Percentiles rank a stretch among this genome's conserved stretches.
These are phyloP conservation scores for Jaculus jaculus DNA, from an alignment of 2,113 vertebrate genomes.

Conservation along the genomic window DNA sequence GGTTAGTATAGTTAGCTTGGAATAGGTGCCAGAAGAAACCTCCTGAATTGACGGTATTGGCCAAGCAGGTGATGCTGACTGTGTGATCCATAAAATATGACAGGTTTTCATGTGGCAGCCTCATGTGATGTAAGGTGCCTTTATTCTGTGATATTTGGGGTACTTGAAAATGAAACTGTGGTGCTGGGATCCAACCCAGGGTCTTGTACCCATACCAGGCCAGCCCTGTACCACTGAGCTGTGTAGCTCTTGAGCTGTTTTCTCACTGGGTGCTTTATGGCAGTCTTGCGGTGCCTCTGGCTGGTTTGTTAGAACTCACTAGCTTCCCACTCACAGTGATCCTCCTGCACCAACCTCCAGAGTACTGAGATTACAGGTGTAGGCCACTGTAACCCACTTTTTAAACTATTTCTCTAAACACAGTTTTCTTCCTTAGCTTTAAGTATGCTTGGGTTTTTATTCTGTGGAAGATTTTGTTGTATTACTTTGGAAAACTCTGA, in stretches of 20 bases:
- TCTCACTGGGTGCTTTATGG: neutral
- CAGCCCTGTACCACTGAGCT: no score
- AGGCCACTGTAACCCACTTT: neutral
- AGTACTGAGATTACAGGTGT: neutral
- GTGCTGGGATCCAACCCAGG: neutral
- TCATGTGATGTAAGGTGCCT: neutral
- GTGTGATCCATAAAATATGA: neutral
- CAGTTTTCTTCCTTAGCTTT: slow-evolving; percentile 24
- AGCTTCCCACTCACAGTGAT: neutral
- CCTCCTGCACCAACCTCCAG: neutral
- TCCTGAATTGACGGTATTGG: neutral
- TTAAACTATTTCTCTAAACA: neutral
- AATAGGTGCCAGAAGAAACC: neutral
- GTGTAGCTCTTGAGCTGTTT: neutral
- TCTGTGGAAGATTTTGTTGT: slow-evolving; percentile 23
- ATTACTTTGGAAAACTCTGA: slow-evolving; percentile 41
- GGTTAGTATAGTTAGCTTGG: neutral
- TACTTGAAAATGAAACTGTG: neutral
- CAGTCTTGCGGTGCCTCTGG: neutral
- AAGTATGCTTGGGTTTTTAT: slow-evolving; percentile 22
- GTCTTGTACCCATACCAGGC: neutral
- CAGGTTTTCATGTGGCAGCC: no score
- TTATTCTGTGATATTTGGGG: neutral
- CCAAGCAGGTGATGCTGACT: neutral
- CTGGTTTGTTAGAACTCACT: neutral